Evolutionary conservation across 2,888 invertebrate genomes (phyloP).

Genomic region (Pseudanteris insignis): DNA sequence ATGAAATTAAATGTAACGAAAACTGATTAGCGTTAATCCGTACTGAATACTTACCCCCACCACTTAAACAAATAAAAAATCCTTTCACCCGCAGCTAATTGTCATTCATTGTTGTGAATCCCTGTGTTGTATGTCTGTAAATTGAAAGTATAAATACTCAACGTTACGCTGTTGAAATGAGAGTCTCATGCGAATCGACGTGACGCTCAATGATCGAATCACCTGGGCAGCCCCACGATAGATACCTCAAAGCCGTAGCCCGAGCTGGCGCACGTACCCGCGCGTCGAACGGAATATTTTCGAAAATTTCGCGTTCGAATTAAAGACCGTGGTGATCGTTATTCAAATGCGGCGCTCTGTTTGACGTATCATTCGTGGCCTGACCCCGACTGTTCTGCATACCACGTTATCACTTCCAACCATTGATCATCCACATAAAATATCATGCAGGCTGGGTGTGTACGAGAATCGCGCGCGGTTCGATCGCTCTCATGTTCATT

Average conservation of each 20-base stretch:
- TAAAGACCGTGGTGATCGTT: no score
- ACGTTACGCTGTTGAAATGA: slow-evolving; percentile 59
- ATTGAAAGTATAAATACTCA: slow-evolving; percentile 67
- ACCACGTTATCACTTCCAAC: slow-evolving; percentile 14
- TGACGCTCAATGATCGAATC: slow-evolving; percentile 50
- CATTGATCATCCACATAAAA: slow-evolving; percentile 39
- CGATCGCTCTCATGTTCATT: slow-evolving; percentile 56
- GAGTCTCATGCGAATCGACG: slow-evolving; percentile 52
- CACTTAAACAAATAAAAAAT: no score
- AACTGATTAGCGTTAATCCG: no score
- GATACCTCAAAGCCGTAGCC: no score
- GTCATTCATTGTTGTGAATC: slow-evolving; percentile 56
- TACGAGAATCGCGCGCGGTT: slow-evolving; percentile 52
- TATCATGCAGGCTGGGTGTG: slow-evolving; percentile 39
- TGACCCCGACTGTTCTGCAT: slow-evolving; percentile 8
- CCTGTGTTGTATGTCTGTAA: slow-evolving; percentile 63
- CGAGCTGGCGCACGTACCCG: no score
- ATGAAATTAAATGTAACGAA: no score
- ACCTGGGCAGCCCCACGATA: no score
- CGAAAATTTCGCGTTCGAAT: no score
- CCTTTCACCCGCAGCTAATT: slow-evolving; percentile 32
- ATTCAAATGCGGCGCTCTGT: no score
- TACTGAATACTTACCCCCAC: no score
- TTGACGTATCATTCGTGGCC: slow-evolving; percentile 12
- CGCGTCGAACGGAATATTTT: no score